Percentiles rank a stretch among this genome's conserved stretches.
These are phyloP conservation scores for Paraescarpia echinospica DNA, from an alignment of 1,140 invertebrate genomes.

Conservation along the genomic window DNA sequence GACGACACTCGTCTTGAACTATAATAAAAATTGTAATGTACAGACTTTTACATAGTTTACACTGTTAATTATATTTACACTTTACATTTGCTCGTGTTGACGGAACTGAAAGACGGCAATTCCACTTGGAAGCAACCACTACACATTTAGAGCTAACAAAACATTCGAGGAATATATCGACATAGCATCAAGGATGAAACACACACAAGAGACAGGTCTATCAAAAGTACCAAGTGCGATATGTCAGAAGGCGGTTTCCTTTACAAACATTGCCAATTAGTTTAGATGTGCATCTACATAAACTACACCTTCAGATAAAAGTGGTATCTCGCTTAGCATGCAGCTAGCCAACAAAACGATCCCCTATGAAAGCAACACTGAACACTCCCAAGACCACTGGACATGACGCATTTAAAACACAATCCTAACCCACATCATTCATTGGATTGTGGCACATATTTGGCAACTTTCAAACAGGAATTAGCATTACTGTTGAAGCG, in stretches of 20 bases:
- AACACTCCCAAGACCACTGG: neutral
- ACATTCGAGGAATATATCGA: neutral
- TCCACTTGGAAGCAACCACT: neutral
- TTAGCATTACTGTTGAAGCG: neutral
- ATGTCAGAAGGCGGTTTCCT: neutral
- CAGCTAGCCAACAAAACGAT: neutral
- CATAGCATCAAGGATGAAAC: neutral
- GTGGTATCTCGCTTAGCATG: neutral
- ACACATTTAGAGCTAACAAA: neutral
- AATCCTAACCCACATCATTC: neutral
- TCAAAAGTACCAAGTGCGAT: neutral
- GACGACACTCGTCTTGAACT: neutral
- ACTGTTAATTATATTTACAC: slow-evolving; percentile 1
- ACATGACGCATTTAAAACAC: neutral
- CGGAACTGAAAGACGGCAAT: neutral
- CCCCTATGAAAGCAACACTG: neutral
- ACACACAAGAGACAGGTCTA: neutral
- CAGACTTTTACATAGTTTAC: slow-evolving; percentile 6
- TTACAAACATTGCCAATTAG: neutral
- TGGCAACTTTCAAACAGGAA: neutral
- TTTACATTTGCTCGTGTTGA: neutral
- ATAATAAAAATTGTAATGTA: slow-evolving; percentile 7
- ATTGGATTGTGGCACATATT: neutral
- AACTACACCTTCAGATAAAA: slow-evolving; percentile 1
- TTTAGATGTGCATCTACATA: neutral